A percentile compares a stretch with the other conserved stretches of the same genome.
These are phyloP conservation scores for Sphaerophoria rueppellii DNA, from an alignment of 2,888 invertebrate genomes.

Conservation along the genomic window DNA sequence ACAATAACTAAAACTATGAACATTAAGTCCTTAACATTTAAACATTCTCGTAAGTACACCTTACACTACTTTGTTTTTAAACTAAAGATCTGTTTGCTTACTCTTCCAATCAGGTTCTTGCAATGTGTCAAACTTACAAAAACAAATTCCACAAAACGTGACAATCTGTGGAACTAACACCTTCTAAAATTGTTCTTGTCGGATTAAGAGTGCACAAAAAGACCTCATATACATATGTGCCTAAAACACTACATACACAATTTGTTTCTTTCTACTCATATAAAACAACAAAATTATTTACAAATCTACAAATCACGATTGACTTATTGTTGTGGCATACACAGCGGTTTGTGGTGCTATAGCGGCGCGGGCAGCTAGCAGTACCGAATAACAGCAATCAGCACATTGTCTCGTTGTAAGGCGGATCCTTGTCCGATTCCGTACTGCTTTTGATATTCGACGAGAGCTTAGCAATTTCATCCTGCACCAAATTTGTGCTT, in stretches of 20 bases:
- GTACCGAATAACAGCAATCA: conserved; percentile 76
- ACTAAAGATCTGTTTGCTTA: too few relatives aligned
- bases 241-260: neutral
- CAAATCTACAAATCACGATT: conserved; percentile 68
- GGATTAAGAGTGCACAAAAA: neutral
- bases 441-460: conserved; percentile 82
- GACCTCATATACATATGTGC: too few relatives aligned
- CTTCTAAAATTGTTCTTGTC: too few relatives aligned
- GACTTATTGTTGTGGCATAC: conserved; percentile 62
- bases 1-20: conserved; percentile 6
- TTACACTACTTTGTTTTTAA: too few relatives aligned
- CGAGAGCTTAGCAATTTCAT: conserved; percentile 82
- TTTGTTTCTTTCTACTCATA: conserved; percentile 6
- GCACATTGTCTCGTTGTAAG: conserved; percentile 83
- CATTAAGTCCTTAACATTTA: neutral
- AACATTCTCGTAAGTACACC: too few relatives aligned
- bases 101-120: too few relatives aligned
- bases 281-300: conserved; percentile 55
- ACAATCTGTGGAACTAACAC: too few relatives aligned
- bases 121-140: too few relatives aligned
- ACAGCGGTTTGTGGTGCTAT: conserved; percentile 50
- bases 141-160: too few relatives aligned
- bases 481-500: conserved; percentile 81
- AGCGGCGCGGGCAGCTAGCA: neutral
- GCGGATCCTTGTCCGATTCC: conserved; percentile 82